Base-by-base conservation (phyloP, 2,888 invertebrate genomes). In the Iselma pallidipennis region DNA sequence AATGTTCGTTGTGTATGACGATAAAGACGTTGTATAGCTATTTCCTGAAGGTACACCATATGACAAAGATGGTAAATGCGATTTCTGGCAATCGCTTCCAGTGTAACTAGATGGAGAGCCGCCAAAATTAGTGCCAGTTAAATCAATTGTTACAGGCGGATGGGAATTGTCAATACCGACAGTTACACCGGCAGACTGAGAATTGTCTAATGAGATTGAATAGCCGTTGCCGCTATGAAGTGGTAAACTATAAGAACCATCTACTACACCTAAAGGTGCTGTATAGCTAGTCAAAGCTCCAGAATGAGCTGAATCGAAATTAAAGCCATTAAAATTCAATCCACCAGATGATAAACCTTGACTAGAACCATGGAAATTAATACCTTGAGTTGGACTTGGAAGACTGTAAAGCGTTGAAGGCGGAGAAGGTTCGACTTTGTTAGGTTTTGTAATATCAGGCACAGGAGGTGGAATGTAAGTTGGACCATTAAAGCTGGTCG, bases 381-480 rank as follows among this genome's bases (percentile, higher is more conserved):
- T 73, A 0, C 85, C 82, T 63, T 76, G 83, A 19, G 82, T 82
- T 0, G 78, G 65, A 63, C 83, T 83, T 0, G 87, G 86, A 12
- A 86, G 74, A 64, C 85, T 85, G 73, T 83, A 86, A 1, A 86
- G 73, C 65, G 78, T 83, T 0, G 85, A 81, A 0, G 85, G 85
- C 72, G 83, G 83, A 6, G 84, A 83, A 0, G 85, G 83, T 25
- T 83, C 68, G 0, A 84, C 77, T 21, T 67, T 74, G 70, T 79
- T 65, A 69, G 80, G 74, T 64, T 72, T 75, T 5, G 71, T 54
- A 23, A 75, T 28, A 64, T 86, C 88, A 57, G 85, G 84, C 0
- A 86, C 84, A 2, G 89, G 88, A 1, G 89, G 89, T 0, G 89
- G 88, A 31, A 89, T 79, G 71, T 90, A 90, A 0, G 86, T 79